Evolutionary conservation across 2,888 invertebrate species (phyloP), one percentile per base, ranked within the genome.

Genomic region (Schrankia costaestrigalis): DNA sequence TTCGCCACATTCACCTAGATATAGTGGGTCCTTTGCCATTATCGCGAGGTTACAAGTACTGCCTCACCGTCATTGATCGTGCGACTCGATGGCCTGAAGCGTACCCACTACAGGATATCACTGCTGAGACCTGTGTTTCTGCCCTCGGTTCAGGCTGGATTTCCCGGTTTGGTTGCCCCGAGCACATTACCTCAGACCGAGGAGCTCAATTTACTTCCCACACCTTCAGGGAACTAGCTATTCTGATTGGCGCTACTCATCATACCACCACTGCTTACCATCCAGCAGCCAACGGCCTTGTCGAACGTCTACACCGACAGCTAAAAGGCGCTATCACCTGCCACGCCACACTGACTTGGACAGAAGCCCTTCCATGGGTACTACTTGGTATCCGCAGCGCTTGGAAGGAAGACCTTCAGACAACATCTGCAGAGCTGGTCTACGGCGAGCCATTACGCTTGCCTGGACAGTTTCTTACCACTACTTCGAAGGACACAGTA

Each of bases 11-110:
- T 0, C 67, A 76, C 28, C 4, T 56, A 0, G 30, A 82, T 31
- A 8, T 57, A 0, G 15, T 61, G 0, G 57, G 56, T 0, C 61
- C 63, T 0, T 27, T 63, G 30, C 48, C 51, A 0, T 0, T 33
- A 1, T 60, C 40, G n/a, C 17, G 31, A 13, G 41, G 36, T 1
- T 43, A 33, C 31, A 44, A 39, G 8, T 62, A 58, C 27, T 58
- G 56, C 36, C 47, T 63, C 8, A 63, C 60, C 1, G 28, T 43
- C 6, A 32, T 56, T 21, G 60, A 60, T 41, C 46, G 70, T 0
- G 61, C 58, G 26, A 71, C 77, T 0, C 52, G 75, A 3, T 78
- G 78, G 78, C 65, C 73, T 11, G 46, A 75, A 35, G 72, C 53
- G 0, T n/a, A n/a, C n/a, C n/a, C n/a, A n/a, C n/a, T n/a, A n/a